Conservation (phyloP, 2,113 vertebrate species). For the Zosterops japonicus region DNA sequence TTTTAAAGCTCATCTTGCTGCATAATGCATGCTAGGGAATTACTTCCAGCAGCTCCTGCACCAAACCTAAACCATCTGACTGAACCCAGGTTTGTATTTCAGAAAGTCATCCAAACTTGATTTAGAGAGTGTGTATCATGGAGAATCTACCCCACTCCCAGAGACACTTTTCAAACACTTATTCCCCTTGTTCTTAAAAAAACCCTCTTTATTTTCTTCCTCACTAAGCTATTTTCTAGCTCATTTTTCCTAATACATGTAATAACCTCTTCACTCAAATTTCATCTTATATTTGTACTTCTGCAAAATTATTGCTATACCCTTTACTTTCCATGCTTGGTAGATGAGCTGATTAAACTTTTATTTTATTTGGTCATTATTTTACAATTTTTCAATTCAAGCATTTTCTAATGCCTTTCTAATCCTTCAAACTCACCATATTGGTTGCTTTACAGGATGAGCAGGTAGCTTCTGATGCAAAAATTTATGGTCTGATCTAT, state of each 20-base stretch:
- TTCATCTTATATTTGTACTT: background rate
- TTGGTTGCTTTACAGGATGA: background rate
- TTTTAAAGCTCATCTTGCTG: constrained; percentile 28
- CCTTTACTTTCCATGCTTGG: background rate
- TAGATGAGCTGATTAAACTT: background rate
- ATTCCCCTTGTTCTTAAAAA: background rate
- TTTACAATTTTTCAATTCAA: background rate
- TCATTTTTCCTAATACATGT: background rate
- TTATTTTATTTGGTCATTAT: background rate
- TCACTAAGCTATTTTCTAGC: background rate
- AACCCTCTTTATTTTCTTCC: background rate
- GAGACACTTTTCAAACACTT: background rate
- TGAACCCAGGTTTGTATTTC: background rate
- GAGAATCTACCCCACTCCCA: background rate
- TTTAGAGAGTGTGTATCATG: background rate
- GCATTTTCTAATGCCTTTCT: background rate
- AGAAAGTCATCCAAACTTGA: background rate
- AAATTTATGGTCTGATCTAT: background rate
- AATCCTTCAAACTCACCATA: background rate
- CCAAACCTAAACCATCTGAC: background rate
- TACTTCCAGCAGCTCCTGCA: background rate
- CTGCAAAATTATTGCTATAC: background rate
- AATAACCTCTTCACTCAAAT: background rate
- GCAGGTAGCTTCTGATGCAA: background rate
- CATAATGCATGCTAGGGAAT: background rate